Percentiles rank a stretch among this genome's conserved stretches.
phyloP scores from a whole-genome alignment of 2,888 invertebrate genomes.

The Cephus pygmeus region DNA sequence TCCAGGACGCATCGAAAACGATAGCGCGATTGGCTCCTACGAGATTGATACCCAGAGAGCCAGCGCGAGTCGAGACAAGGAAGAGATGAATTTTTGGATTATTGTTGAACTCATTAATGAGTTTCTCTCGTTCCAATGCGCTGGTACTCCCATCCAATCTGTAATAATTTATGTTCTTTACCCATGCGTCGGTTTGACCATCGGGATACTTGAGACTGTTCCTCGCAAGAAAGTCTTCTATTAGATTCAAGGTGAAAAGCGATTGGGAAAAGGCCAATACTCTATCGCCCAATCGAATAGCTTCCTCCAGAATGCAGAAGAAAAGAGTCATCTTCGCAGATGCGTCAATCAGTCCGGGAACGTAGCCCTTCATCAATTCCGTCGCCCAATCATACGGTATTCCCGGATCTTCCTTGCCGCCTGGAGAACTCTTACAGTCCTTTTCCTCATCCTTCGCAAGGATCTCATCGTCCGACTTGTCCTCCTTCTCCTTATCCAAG shows the following conservation, averaged over 20 bases:
- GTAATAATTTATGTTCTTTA: conserved; percentile 88
- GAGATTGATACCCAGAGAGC: conserved; percentile 96
- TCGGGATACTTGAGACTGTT: conserved; percentile 70
- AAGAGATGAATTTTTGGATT: conserved; percentile 90
- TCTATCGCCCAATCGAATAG: conserved; percentile 88
- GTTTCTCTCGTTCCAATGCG: conserved; percentile 92
- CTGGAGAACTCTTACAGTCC: conserved; percentile 68
- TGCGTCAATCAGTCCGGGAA: conserved; percentile 89
- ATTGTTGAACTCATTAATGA: conserved; percentile 95
- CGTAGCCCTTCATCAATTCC: conserved; percentile 85
- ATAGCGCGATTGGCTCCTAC: conserved; percentile 97
- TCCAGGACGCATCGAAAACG: conserved; percentile 99
- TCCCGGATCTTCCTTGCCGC: conserved; percentile 79
- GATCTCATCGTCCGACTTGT: conserved; percentile 63
- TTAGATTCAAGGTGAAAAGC: conserved; percentile 91
- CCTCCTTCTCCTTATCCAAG: conserved; percentile 70
- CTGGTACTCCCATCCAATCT: conserved; percentile 96
- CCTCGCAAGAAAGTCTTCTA: conserved; percentile 91
- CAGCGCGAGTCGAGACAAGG: conserved; percentile 95
- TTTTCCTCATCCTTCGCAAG: conserved; percentile 70
- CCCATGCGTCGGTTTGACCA: conserved; percentile 82
- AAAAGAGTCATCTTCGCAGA: conserved; percentile 96
- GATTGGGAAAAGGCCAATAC: conserved; percentile 96
- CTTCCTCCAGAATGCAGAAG: conserved; percentile 90
- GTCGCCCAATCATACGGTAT: conserved; percentile 91